These are phyloP conservation scores for Zoanthus solanderi DNA, from an alignment of 92 coral and sea anemone species.

Conservation along the genomic window DNA sequence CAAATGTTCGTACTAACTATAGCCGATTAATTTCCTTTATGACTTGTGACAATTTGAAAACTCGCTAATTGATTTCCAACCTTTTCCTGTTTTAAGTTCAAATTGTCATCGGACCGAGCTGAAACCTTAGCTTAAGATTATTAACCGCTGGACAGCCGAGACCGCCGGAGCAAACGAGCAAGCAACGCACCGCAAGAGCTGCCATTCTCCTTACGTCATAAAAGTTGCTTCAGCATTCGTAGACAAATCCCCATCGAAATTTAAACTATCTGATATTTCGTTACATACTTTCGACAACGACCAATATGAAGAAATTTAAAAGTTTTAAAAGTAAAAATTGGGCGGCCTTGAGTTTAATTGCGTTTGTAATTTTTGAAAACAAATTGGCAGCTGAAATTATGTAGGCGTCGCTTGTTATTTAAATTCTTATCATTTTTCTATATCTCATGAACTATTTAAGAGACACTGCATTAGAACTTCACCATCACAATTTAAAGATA, in stretches of 20 bases:
- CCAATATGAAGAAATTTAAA: background rate
- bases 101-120: background rate
- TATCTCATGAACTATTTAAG: background rate
- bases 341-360: background rate
- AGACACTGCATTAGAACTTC: background rate
- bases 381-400: background rate
- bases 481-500: background rate
- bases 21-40: background rate
- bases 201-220: conserved; percentile 28
- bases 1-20: background rate
- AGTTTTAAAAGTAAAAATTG: background rate
- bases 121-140: background rate
- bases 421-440: conserved; percentile 19
- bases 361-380: background rate
- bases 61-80: conserved; percentile 18
- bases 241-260: conserved; percentile 4
- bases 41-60: conserved; percentile 28
- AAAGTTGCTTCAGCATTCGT: background rate
- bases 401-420: conserved; percentile 17
- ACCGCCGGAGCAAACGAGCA: too few relatives aligned
- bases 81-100: conserved; percentile 39
- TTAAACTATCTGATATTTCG: background rate
- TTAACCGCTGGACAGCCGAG: background rate
- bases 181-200: background rate
- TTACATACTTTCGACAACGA: background rate